Conservation (phyloP, 2,113 vertebrate genomes). For the Himantopus leucocephalus region DNA sequence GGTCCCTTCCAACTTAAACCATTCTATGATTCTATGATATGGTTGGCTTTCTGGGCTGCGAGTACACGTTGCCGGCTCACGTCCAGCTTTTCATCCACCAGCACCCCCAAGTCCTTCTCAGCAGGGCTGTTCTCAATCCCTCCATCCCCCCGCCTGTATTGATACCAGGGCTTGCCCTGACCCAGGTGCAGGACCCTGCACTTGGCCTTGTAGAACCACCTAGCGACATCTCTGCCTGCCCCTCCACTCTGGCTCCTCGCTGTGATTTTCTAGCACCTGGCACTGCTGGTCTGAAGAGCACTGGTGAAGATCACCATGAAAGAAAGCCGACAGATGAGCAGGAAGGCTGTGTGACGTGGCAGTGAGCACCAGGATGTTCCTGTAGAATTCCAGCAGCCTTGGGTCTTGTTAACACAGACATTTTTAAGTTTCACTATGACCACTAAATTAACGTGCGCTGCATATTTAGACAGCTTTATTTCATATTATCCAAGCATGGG, state of each 20-base stretch:
- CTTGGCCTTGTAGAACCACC: background rate
- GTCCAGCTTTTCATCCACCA: background rate
- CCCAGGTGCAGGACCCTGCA: background rate
- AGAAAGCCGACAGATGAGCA: fast-evolving
- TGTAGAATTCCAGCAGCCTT: background rate
- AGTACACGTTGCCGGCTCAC: fast-evolving
- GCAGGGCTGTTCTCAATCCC: background rate
- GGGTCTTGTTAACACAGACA: background rate
- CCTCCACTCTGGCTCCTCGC: background rate
- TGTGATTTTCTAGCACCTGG: background rate
- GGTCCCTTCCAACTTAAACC: no score
- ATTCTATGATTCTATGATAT: no score
- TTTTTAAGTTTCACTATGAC: background rate
- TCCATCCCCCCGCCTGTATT: background rate
- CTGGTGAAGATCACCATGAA: background rate
- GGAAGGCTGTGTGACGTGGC: background rate
- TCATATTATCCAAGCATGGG: background rate
- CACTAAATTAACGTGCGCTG: background rate
- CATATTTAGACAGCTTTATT: constrained; percentile 16
- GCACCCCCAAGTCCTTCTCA: background rate
- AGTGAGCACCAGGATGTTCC: background rate
- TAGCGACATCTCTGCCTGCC: background rate
- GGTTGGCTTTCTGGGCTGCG: background rate
- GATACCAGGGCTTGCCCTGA: fast-evolving
- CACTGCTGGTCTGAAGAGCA: background rate